Evolutionary conservation across 2,113 vertebrate genomes (phyloP), one percentile per base, ranked within the genome.

Genomic region (Numenius arquata): DNA sequence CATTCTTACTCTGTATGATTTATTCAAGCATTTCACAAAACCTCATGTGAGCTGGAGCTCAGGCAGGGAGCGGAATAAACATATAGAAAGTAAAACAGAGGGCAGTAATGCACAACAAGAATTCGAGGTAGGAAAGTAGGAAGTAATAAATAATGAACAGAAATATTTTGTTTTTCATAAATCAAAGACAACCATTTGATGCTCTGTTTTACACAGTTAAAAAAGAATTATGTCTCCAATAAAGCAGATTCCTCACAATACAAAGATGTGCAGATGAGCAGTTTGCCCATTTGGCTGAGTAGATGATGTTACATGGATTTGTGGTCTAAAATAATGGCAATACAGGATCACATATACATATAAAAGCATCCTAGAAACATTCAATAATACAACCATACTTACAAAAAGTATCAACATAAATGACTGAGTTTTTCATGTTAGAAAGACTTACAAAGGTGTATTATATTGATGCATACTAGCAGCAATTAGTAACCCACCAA

Each of bases 1-100:
- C 87, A 81, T 25, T 72, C 66, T 78, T 89, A 62, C n/a, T 67
- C 56, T 48, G n/a, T 11, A 47, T 68, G 70, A 96, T 91, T 96
- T 95, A 94, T 58, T 85, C 70, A 93, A 91, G 81, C 77, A 87
- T 79, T 94, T 91, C 56, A 79, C 40, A 91, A 92, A 94, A 59
- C 25, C 77, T 84, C 76, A 48, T 48, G 68, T 43, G 66, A 94
- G 61, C 59, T 72, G 48, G n/a, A 86, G 82, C 65, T 93, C 68
- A 86, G 76, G 47, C 55, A 93, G 63, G 38, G 55, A 96, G 15
- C 40, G 19, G 27, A 93, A 88, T 67, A 93, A 93, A 86, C 76
- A 86, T 21, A 88, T 0, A 79, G 50, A 84, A 90, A 88, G 29
- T 68, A 90, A 93, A 92, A 66, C n/a, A 87, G 52, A 91, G 71